Percentiles rank a stretch among this genome's conserved stretches.
These are phyloP conservation scores for Phortica okadai DNA, from an alignment of 2,888 invertebrate species.

Conservation along the genomic window DNA sequence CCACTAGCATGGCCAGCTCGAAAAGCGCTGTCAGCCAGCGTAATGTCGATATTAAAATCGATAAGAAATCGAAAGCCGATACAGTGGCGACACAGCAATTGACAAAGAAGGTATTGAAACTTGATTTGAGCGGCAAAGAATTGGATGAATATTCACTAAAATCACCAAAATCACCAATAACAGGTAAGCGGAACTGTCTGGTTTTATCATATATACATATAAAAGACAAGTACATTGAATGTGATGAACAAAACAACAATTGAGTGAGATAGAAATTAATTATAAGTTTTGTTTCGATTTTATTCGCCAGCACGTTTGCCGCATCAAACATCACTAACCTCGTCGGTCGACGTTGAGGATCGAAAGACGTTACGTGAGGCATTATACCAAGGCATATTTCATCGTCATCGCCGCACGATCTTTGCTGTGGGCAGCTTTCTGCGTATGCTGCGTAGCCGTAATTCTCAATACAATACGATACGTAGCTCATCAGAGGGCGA, in stretches of 20 bases:
- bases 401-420: slow-evolving; percentile 85
- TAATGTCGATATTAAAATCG: slow-evolving; percentile 80
- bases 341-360: slow-evolving; percentile 82
- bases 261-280: no score
- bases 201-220: no score
- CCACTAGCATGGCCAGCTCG: slow-evolving; percentile 39
- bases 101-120: slow-evolving; percentile 72
- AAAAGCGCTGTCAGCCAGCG: slow-evolving; percentile 80
- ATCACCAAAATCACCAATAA: slow-evolving; percentile 75
- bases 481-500: slow-evolving; percentile 78
- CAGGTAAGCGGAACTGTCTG: slow-evolving; percentile 57
- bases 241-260: no score
- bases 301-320: slow-evolving; percentile 77
- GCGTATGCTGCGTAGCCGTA: slow-evolving; percentile 85
- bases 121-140: slow-evolving; percentile 73
- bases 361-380: slow-evolving; percentile 84
- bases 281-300: no score
- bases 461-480: slow-evolving; percentile 86
- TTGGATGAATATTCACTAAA: slow-evolving; percentile 72
- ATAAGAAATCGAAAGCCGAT: slow-evolving; percentile 73
- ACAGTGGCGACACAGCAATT: slow-evolving; percentile 65
- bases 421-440: slow-evolving; percentile 86
- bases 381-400: slow-evolving; percentile 86
- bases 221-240: not conserved
- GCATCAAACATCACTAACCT: slow-evolving; percentile 80